phyloP scores from a whole-genome alignment of 2,113 vertebrate species.

The Strix uralensis region DNA sequence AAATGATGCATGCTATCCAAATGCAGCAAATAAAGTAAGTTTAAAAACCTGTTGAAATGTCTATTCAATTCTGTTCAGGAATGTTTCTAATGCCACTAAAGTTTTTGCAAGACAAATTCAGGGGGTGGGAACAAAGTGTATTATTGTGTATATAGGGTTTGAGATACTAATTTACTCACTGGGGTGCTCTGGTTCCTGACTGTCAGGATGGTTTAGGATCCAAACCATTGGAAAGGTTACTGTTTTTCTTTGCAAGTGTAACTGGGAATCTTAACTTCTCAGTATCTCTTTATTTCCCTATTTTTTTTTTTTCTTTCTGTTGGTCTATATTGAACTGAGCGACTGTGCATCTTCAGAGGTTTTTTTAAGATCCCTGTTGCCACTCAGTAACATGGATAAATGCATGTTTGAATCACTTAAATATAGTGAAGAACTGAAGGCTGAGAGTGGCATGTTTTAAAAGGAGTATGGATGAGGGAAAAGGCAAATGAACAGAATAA shows the following conservation, averaged over 20 bases:
- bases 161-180: background rate
- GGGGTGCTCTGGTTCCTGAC: background rate
- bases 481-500: background rate
- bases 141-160: background rate
- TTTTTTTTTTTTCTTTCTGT: background rate
- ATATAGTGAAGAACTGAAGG: background rate
- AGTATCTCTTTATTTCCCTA: background rate
- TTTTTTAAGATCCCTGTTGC: background rate
- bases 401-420: background rate
- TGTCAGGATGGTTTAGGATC: background rate
- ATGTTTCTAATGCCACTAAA: background rate
- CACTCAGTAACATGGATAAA: background rate
- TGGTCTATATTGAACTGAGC: background rate
- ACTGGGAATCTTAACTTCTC: background rate
- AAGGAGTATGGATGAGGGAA: background rate
- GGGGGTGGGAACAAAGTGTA: background rate
- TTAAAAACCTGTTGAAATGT: background rate
- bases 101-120: background rate
- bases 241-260: background rate
- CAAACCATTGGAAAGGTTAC: background rate
- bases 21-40: conserved; percentile 50
- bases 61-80: background rate
- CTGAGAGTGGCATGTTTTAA: background rate
- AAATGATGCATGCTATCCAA: conserved; percentile 65
- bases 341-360: background rate